Evolutionary conservation across 2,113 vertebrate genomes (phyloP).

Genomic region (Muntiacus reevesi): DNA sequence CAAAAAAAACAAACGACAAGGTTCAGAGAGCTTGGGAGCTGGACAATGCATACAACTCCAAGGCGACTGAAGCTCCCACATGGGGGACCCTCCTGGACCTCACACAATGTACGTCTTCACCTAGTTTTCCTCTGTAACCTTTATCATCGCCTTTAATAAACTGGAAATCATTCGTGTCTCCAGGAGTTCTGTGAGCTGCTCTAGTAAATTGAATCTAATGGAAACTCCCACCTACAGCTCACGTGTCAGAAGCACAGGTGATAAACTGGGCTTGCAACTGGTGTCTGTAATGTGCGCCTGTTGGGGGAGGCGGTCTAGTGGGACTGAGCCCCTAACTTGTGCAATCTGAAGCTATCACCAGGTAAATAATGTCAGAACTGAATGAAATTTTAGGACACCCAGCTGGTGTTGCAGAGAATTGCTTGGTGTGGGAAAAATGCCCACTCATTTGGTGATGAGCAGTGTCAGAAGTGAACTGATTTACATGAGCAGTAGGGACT

Average conservation of each 20-base stretch:
- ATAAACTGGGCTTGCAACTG: not conserved
- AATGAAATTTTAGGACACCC: not conserved
- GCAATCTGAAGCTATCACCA: not conserved
- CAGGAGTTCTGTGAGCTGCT: not conserved
- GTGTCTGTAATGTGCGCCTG: not conserved
- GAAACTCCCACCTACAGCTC: not conserved
- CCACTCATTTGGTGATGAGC: not conserved
- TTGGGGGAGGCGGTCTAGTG: not conserved
- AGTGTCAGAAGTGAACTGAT: not conserved
- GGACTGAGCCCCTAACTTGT: not conserved
- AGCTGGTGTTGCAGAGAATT: not conserved
- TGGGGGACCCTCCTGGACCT: not conserved
- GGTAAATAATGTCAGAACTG: not conserved
- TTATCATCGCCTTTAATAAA: not conserved
- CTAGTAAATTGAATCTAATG: not conserved
- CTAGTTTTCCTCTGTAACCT: not conserved
- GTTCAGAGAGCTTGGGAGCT: not conserved
- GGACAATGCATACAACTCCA: not conserved
- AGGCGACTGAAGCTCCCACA: not conserved
- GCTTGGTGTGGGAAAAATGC: not conserved
- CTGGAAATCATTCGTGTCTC: not conserved
- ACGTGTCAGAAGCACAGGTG: not conserved
- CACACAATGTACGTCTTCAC: not conserved
- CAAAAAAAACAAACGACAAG: not conserved
- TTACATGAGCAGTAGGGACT: not conserved